These are phyloP conservation scores for Baronia brevicornis DNA, from an alignment of 2,888 invertebrate species.

Conservation along the genomic window DNA sequence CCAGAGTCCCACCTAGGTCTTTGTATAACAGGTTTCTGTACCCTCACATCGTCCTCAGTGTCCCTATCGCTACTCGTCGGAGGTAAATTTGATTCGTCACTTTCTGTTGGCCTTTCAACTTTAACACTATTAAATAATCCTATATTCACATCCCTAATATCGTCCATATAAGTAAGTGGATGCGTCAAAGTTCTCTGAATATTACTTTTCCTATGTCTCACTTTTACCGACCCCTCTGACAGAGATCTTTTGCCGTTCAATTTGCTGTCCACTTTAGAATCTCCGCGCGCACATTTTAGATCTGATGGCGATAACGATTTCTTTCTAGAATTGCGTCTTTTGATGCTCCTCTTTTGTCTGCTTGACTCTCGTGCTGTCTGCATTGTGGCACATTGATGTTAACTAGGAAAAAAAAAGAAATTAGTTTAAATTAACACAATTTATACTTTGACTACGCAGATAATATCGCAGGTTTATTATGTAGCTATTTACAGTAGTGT, in stretches of 20 bases:
- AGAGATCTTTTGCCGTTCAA: constrained; percentile 55
- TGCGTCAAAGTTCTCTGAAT: constrained; percentile 68
- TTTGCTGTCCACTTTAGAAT: constrained; percentile 52
- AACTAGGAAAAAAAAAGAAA: constrained; percentile 41
- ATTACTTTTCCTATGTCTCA: constrained; percentile 66
- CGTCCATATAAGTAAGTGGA: constrained; percentile 57
- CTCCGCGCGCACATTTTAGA: constrained; percentile 51
- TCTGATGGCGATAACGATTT: constrained; percentile 70
- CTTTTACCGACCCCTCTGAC: constrained; percentile 67
- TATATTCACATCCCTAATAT: constrained; percentile 48
- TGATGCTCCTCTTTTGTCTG: constrained; percentile 63
- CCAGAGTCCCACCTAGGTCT: constrained; percentile 67
- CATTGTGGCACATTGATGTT: constrained; percentile 60
- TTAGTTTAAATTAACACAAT: background rate
- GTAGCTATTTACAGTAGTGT: too few relatives aligned
- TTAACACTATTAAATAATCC: constrained; percentile 49
- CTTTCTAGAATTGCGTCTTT: constrained; percentile 67
- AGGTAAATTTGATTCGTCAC: constrained; percentile 66
- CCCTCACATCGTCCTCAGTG: constrained; percentile 63
- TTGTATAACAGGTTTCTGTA: constrained; percentile 39
- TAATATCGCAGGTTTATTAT: too few relatives aligned
- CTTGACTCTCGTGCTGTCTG: constrained; percentile 63
- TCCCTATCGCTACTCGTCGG: constrained; percentile 69
- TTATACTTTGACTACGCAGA: too few relatives aligned
- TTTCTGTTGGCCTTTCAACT: constrained; percentile 47